Percentiles rank a stretch among this genome's conserved stretches.
Evolutionary conservation across 2,113 vertebrate species (phyloP).

Genomic region (Pyrgilauda ruficollis): DNA sequence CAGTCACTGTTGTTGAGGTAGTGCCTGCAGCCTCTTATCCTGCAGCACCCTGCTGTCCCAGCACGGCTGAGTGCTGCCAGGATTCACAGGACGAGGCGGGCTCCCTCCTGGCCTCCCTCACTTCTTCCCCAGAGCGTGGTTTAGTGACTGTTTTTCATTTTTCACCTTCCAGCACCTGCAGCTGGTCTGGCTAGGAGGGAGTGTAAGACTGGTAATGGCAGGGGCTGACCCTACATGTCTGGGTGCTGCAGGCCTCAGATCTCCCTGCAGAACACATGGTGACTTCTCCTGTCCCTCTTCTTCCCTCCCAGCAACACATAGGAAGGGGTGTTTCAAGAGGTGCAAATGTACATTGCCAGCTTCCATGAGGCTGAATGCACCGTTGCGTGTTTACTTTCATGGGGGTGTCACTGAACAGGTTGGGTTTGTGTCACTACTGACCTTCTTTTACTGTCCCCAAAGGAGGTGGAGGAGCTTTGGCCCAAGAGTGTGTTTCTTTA

Average conservation of each 20-base stretch:
- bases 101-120: fast-evolving
- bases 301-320: neutral
- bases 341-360: neutral
- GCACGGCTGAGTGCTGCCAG: neutral
- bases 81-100: fast-evolving
- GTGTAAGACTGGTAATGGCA: fast-evolving
- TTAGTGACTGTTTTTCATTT: neutral
- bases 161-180: neutral
- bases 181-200: neutral
- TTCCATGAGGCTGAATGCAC: neutral
- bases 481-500: slow-evolving; percentile 72
- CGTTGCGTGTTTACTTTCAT: fast-evolving
- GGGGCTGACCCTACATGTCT: neutral
- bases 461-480: slow-evolving; percentile 89
- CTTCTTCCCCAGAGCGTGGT: neutral
- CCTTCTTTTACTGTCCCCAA: neutral
- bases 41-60: fast-evolving
- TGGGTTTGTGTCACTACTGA: neutral
- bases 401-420: neutral
- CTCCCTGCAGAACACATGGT: neutral
- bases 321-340: no score
- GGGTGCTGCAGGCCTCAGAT: fast-evolving
- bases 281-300: neutral
- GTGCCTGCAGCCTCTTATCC: neutral
- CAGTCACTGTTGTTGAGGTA: neutral